phyloP scores from a whole-genome alignment of 2,113 vertebrate genomes.

The Ursus arctos region DNA sequence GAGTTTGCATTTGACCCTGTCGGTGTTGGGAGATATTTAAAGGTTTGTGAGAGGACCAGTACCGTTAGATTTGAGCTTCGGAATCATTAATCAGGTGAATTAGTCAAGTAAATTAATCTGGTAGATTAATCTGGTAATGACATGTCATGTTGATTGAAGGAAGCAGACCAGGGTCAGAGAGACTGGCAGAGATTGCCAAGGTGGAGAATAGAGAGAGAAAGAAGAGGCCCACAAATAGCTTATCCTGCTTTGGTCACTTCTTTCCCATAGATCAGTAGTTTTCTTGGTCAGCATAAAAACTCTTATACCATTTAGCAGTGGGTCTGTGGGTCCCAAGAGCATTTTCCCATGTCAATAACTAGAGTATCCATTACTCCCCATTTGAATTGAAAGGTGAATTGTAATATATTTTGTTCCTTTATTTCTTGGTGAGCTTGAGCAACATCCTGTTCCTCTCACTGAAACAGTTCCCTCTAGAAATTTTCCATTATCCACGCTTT shows the following conservation, averaged over 20 bases:
- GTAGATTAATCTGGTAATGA: constrained; percentile 31
- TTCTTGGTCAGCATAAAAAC: background rate
- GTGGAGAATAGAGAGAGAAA: background rate
- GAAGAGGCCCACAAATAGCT: background rate
- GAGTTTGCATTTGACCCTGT: background rate
- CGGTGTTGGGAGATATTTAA: background rate
- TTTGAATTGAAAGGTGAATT: background rate
- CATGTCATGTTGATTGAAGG: background rate
- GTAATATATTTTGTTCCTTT: background rate
- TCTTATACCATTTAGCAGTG: background rate
- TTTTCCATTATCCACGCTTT: background rate
- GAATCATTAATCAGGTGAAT: background rate
- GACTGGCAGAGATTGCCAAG: background rate
- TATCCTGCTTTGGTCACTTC: background rate
- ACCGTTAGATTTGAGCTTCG: background rate
- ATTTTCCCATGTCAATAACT: background rate
- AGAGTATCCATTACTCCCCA: accelerated
- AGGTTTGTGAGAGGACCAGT: background rate
- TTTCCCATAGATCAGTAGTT: background rate
- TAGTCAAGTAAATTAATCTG: constrained; percentile 35
- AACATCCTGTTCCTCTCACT: background rate
- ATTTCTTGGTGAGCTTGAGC: background rate
- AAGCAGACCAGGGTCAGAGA: background rate
- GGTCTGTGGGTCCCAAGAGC: background rate
- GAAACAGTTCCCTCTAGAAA: background rate